Conservation (phyloP, 2,888 invertebrate genomes). For the Trachelus stipa region DNA sequence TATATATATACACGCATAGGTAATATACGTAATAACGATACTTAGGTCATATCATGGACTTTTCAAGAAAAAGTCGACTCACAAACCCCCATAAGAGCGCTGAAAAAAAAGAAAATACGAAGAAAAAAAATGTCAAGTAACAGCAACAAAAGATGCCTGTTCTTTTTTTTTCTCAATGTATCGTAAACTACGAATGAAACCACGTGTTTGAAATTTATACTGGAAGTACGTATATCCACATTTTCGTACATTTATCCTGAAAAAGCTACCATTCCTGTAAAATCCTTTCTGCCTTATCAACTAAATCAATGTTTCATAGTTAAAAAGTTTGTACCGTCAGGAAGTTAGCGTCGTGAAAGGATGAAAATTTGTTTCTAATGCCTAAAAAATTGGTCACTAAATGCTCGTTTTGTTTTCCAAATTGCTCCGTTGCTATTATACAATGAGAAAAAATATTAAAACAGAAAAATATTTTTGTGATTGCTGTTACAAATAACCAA, state of each 20-base stretch:
- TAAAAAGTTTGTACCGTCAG: neutral
- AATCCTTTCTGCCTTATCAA: neutral
- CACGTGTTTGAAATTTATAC: neutral
- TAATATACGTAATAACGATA: conserved; percentile 4
- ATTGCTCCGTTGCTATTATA: too few relatives aligned
- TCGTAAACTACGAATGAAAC: neutral
- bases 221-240: neutral
- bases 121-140: neutral
- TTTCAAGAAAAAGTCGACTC: neutral
- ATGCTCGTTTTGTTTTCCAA: too few relatives aligned
- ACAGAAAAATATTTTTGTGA: too few relatives aligned
- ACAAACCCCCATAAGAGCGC: neutral
- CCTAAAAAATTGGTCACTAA: too few relatives aligned
- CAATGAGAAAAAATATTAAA: too few relatives aligned
- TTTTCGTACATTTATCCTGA: neutral
- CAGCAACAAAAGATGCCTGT: neutral
- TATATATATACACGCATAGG: conserved; percentile 4
- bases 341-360: too few relatives aligned
- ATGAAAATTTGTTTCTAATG: too few relatives aligned
- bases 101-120: neutral
- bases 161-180: neutral
- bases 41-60: neutral
- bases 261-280: neutral
- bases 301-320: neutral
- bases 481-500: too few relatives aligned